Base-by-base conservation (phyloP, 1,140 invertebrate genomes). In the Artemia franciscana region DNA sequence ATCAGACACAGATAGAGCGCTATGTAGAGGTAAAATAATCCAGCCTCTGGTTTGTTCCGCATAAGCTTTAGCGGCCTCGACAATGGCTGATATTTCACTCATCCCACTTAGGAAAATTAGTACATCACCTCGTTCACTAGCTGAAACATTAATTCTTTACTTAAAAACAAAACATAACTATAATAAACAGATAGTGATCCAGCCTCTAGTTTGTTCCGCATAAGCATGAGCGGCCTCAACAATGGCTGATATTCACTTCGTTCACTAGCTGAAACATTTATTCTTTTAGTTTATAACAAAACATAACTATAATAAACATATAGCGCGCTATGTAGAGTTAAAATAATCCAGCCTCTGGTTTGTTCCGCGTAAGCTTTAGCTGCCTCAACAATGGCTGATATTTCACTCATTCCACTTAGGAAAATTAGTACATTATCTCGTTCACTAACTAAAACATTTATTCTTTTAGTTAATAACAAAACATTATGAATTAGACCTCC, bases 71-170 rank as follows among this genome's bases (percentile, higher is more conserved):
- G 86, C 83, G 15, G 90, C 91, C 67, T 94, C 90, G 28, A 86
- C 84, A 5, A 98, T 80, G 0, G 83, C 79, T 58, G 86, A 85
- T 65, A 99, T 98, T 77, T 98, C 95, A 70, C 84, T 85, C 68
- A 95, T 85, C 21, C 95, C 95, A 72, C 91, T 95, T 64, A 98
- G 76, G 75, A 99, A 99, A 67, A 99, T 88, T 4, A 99, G 75
- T 4, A 98, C 75, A 77, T 99, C 95, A 0, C 95, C 95, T 69
- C 91, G 80, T 76, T 98, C 91, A 61, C 80, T 78, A 58, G 74
- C 81, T 80, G 73, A 72, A 72, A 79, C n/a, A n/a, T n/a, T n/a
- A n/a, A n/a, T 73, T 67, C 73, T 70, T 60, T 66, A 64, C 57
- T 69, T 70, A 26, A 68, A 67, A n/a, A 68, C 30, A n/a, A n/a